Evolutionary conservation across 2,113 vertebrate species (phyloP).

Genomic region (Silurus glanis): DNA sequence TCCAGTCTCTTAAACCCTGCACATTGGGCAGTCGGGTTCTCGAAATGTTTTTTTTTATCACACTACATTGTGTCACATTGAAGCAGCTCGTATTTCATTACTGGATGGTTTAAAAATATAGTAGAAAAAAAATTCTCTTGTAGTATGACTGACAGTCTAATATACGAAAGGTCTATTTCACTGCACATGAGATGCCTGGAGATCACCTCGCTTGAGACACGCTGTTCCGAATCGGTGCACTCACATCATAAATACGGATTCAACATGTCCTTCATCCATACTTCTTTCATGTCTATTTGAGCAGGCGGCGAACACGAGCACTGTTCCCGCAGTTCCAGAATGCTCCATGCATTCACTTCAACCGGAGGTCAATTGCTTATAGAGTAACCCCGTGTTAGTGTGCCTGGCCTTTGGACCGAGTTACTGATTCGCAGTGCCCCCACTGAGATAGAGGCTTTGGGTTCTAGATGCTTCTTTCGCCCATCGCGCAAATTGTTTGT

Average conservation of each 20-base stretch:
- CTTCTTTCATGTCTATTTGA: background rate
- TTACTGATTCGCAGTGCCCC: conserved; percentile 24
- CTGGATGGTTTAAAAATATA: background rate
- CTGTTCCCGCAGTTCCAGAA: background rate
- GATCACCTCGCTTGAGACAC: background rate
- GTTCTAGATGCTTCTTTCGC: conserved; percentile 20
- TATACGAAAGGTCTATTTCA: background rate
- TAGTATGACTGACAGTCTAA: background rate
- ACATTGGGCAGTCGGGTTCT: background rate
- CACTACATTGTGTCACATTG: background rate
- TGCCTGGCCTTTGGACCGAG: background rate
- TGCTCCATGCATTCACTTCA: background rate
- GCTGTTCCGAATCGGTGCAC: background rate
- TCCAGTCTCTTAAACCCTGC: too few relatives aligned
- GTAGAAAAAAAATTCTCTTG: background rate
- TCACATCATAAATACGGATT: background rate
- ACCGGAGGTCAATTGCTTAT: background rate
- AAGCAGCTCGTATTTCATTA: background rate
- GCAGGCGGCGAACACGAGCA: background rate
- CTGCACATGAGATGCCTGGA: background rate
- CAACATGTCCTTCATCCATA: background rate
- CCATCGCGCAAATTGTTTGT: conserved; percentile 33
- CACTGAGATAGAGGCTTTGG: background rate
- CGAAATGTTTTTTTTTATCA: background rate
- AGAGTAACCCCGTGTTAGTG: background rate